Percentiles rank a stretch among this genome's conserved stretches.
phyloP scores from a whole-genome alignment of 92 coral and sea anemone species.

The Hydrozoanthus gracilis region DNA sequence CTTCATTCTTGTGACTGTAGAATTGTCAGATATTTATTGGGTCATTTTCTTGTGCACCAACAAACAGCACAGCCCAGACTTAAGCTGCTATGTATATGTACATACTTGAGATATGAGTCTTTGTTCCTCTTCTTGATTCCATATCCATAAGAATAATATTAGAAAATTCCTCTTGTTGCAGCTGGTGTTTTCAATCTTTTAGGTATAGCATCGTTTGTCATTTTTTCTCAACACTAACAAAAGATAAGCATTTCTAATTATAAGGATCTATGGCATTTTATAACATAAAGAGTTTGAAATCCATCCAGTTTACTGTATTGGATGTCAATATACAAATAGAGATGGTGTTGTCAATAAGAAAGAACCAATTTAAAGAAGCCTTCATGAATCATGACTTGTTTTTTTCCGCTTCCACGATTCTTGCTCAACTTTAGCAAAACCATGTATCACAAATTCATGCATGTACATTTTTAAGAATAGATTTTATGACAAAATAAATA shows the following conservation, averaged over 20 bases:
- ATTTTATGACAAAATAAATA: slow-evolving; percentile 19
- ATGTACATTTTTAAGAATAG: slow-evolving; percentile 17
- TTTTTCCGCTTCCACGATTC: slow-evolving; percentile 14
- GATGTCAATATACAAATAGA: slow-evolving; percentile 19
- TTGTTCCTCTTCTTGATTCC: no score
- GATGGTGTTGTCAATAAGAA: slow-evolving; percentile 17
- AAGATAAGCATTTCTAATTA: slow-evolving; percentile 23
- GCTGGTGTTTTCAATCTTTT: slow-evolving; percentile 31
- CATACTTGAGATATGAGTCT: slow-evolving; percentile 10
- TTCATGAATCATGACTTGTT: slow-evolving; percentile 16
- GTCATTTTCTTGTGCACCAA: slow-evolving; percentile 14
- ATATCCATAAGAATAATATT: no score
- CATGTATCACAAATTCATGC: slow-evolving; percentile 21
- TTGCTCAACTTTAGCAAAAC: slow-evolving; percentile 16
- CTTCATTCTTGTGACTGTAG: slow-evolving; percentile 13
- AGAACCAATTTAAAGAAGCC: not conserved
- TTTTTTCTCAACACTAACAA: slow-evolving; percentile 38
- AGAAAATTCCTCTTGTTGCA: no score
- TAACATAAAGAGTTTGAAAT: slow-evolving; percentile 25
- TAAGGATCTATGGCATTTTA: slow-evolving; percentile 35
- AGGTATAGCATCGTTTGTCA: slow-evolving; percentile 39
- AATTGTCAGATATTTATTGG: slow-evolving; percentile 8
- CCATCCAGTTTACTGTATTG: slow-evolving; percentile 23
- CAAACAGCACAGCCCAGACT: slow-evolving; percentile 13
- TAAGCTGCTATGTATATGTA: slow-evolving; percentile 12